Evolutionary conservation across 1,140 invertebrate species (phyloP).

Genomic region (Anoplolepis gracilipes): DNA sequence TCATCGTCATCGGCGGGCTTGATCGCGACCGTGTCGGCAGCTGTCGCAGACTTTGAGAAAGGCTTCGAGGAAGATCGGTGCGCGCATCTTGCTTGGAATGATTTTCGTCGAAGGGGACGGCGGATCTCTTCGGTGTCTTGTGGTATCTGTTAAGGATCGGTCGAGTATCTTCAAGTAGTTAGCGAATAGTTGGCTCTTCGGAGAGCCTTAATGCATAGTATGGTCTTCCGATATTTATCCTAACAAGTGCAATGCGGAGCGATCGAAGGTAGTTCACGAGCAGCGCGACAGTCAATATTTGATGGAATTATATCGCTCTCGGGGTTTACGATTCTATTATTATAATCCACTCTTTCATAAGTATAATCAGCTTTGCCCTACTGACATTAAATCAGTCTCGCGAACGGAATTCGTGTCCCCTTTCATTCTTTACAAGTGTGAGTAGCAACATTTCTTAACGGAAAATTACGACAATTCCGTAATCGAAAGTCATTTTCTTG

Average conservation of each 20-base stretch:
- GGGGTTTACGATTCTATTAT: not conserved
- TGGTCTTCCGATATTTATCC: not conserved
- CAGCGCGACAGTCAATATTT: not conserved
- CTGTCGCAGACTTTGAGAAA: not conserved
- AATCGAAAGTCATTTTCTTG: conserved; percentile 12
- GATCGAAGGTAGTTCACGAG: not conserved
- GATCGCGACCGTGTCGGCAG: conserved; percentile 18
- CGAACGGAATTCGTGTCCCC: not conserved
- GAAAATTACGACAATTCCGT: not conserved
- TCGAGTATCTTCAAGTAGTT: not conserved
- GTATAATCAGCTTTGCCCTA: not conserved
- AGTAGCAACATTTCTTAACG: not conserved
- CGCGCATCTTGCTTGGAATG: conserved; percentile 18
- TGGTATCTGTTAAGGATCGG: not conserved
- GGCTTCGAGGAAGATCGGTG: conserved; percentile 10
- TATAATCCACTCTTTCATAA: not conserved
- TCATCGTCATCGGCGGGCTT: not conserved
- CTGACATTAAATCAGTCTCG: not conserved
- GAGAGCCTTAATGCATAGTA: not conserved
- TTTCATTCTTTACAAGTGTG: not conserved
- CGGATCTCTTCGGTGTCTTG: conserved; percentile 14
- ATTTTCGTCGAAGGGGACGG: not conserved
- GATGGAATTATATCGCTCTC: not conserved
- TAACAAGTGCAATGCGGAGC: not conserved
- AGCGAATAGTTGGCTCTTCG: not conserved